Percentiles rank a stretch among this genome's conserved stretches.
These are phyloP conservation scores for Eurypyga helias DNA, from an alignment of 2,113 vertebrate genomes.

Conservation along the genomic window DNA sequence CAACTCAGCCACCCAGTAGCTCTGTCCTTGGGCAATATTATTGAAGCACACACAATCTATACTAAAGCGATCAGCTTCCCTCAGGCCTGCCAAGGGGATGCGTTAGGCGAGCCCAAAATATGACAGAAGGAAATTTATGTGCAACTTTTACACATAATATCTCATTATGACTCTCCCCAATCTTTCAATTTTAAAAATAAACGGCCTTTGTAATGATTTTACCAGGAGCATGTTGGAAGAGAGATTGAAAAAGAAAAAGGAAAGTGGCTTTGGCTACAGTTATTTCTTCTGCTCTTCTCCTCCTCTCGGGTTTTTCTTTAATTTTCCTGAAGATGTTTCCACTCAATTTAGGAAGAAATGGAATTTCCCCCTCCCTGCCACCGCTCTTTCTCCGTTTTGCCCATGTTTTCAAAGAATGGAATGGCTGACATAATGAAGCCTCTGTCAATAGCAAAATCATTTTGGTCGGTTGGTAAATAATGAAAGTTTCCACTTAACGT, in stretches of 20 bases:
- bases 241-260: constrained; percentile 79
- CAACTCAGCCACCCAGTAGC: constrained; percentile 85
- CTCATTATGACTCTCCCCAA: constrained; percentile 87
- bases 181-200: constrained; percentile 91
- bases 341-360: constrained; percentile 70
- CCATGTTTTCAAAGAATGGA: constrained; percentile 52
- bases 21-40: constrained; percentile 86
- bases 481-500: constrained; percentile 56
- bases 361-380: constrained; percentile 59
- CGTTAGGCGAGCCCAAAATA: constrained; percentile 83
- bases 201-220: constrained; percentile 87
- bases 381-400: constrained; percentile 21
- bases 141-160: constrained; percentile 91
- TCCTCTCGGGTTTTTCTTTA: constrained; percentile 66
- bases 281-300: constrained; percentile 62
- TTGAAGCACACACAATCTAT: constrained; percentile 83
- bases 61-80: constrained; percentile 86
- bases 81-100: constrained; percentile 81
- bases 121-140: constrained; percentile 90
- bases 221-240: constrained; percentile 79
- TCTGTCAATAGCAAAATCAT: constrained; percentile 67
- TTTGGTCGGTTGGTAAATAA: constrained; percentile 51
- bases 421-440: constrained; percentile 48
- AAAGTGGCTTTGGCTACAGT: constrained; percentile 66
- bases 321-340: constrained; percentile 63